Base-by-base conservation (phyloP, 2,888 invertebrate genomes). In the Trissolcus japonicus region DNA sequence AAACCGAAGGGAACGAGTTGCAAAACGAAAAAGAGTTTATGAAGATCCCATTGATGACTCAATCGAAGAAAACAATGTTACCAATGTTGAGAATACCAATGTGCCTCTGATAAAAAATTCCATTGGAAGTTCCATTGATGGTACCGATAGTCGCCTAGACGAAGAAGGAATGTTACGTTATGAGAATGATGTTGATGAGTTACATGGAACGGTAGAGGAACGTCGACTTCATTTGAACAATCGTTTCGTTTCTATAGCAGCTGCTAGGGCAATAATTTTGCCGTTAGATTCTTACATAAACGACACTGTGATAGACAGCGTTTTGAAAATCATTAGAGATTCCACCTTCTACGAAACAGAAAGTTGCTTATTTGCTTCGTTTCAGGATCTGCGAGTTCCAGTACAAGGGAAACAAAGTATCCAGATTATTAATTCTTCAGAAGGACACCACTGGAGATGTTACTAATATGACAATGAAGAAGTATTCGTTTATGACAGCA, bases 401-500 rank as follows among this genome's bases (percentile, higher is more conserved):
- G 6, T 53, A 19, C 1, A 53, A 19, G 19, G 19, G 4, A 1
- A 19, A 16, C n/a, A 25, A 56, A 56, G 56, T 40, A 56, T 56
- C 11, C 56, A 56, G 9, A 40, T 56, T 17, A 7, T 56, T 2
- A 16, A 17, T 4, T 29, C n/a, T 2, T 4, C 6, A n/a, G 17
- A 41, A 6, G 41, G 56, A 6, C 14, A 16, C 3, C 56, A 56
- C 16, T 56, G 56, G 56, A 56, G 41, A 17, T 56, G 56, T 13
- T 41, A 40, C 1, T 40, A 16, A 40, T 56, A 6, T 41, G 41
- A 56, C n/a, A 4, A 11, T 7, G 17, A 40, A 6, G 4, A 2
- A 1, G 17, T 56, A 13, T 56, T 4, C 41, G 56, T 56, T 56
- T 56, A 40, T 13, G 56, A 56, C 40, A 56, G 56, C 14, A 54